Conservation (phyloP, 1,140 invertebrate genomes). For the Eulimnadia texana region DNA sequence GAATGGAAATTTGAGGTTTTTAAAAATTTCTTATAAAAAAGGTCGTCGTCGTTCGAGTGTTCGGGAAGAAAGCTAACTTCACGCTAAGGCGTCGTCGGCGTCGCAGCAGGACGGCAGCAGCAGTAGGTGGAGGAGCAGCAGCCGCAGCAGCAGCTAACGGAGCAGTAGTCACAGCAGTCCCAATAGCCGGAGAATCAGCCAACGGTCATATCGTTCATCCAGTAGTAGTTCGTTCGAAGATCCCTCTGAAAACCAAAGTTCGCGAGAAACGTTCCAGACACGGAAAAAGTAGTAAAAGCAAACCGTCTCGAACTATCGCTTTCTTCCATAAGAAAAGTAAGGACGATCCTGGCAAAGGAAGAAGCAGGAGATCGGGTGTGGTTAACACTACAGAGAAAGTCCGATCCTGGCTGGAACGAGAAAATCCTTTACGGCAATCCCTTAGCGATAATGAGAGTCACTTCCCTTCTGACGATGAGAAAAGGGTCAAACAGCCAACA, state of each 20-base stretch:
- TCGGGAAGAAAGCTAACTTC: slow-evolving; percentile 55
- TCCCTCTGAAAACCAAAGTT: slow-evolving; percentile 57
- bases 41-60: slow-evolving; percentile 58
- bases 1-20: not conserved
- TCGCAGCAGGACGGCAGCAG: not conserved
- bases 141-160: slow-evolving; percentile 63
- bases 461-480: slow-evolving; percentile 1
- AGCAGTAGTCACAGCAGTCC: slow-evolving; percentile 34
- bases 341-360: not conserved
- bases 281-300: not conserved
- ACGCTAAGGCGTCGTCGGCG: slow-evolving; percentile 48
- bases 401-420: slow-evolving; percentile 12
- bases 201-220: slow-evolving; percentile 44
- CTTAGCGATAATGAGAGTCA: slow-evolving; percentile 7
- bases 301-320: not conserved
- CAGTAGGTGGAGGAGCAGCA: slow-evolving; percentile 55
- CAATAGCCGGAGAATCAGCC: slow-evolving; percentile 40
- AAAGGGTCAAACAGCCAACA: not conserved
- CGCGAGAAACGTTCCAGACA: slow-evolving; percentile 31
- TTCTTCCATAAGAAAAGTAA: slow-evolving; percentile 3
- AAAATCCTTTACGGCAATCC: slow-evolving; percentile 1
- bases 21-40: slow-evolving; percentile 27
- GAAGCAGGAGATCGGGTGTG: not conserved
- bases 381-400: slow-evolving; percentile 13
- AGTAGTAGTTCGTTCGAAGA: slow-evolving; percentile 51